Evolutionary conservation across 2,888 invertebrate species (phyloP).

Genomic region (Craniophora ligustri): DNA sequence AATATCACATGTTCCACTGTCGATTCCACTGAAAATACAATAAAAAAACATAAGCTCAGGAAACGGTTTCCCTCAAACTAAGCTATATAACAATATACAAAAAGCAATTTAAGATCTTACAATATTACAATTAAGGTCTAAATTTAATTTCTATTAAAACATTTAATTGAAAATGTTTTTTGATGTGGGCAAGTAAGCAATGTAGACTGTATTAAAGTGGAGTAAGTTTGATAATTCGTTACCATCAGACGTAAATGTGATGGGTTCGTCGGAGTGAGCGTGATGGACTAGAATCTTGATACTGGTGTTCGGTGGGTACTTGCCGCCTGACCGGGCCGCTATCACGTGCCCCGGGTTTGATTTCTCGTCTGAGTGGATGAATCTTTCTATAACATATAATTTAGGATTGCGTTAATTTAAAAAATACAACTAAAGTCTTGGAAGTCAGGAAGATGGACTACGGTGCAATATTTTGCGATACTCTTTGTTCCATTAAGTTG

Average conservation of each 20-base stretch:
- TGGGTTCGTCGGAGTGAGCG: conserved; percentile 90
- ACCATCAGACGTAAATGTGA: conserved; percentile 98
- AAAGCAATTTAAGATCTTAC: no score
- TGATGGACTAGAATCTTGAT: conserved; percentile 95
- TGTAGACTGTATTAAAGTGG: neutral
- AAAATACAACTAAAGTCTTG: no score
- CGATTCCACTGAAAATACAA: conserved; percentile 92
- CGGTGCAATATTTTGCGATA: no score
- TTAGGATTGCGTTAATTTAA: neutral
- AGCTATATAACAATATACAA: no score
- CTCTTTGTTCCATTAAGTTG: no score
- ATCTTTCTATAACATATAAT: conserved; percentile 88
- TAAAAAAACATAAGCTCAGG: neutral
- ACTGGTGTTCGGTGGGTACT: conserved; percentile 93
- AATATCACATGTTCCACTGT: conserved; percentile 95
- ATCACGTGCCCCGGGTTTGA: conserved; percentile 97
- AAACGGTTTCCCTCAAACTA: no score
- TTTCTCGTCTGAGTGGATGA: conserved; percentile 91
- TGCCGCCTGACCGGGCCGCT: conserved; percentile 95
- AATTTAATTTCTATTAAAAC: no score
- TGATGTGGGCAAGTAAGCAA: no score
- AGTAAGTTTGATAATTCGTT: conserved; percentile 59
- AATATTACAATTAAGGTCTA: no score
- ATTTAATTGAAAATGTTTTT: no score
- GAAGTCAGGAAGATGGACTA: no score